phyloP scores from a whole-genome alignment of 2,113 vertebrate species.

The Notiomystis cincta region DNA sequence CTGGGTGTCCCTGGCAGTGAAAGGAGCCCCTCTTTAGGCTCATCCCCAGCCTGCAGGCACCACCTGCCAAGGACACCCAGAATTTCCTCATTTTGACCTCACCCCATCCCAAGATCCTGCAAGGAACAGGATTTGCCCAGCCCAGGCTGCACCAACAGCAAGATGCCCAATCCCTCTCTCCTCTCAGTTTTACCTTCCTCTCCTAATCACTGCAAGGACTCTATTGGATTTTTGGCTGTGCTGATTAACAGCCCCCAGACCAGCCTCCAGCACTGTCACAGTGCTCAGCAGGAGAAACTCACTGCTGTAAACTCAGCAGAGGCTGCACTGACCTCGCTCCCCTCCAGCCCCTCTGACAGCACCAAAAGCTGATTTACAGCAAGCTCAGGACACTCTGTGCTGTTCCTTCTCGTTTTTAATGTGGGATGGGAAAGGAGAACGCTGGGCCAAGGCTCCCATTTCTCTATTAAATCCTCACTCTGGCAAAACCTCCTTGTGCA shows the following conservation, averaged over 20 bases:
- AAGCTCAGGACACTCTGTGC: not conserved
- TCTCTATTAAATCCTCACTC: not conserved
- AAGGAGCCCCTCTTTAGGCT: too few species aligned
- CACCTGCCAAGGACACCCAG: not conserved
- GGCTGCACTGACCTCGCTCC: not conserved
- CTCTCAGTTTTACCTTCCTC: not conserved
- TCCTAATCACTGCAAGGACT: not conserved
- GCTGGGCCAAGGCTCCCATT: constrained; percentile 8
- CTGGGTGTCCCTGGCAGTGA: too few species aligned
- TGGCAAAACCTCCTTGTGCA: not conserved
- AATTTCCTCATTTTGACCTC: not conserved
- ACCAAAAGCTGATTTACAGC: not conserved
- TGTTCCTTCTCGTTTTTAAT: not conserved
- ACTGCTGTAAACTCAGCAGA: not conserved
- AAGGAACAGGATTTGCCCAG: not conserved
- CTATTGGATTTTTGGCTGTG: not conserved
- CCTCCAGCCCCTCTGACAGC: not conserved
- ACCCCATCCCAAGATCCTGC: not conserved
- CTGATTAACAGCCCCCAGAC: not conserved
- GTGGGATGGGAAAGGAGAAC: not conserved
- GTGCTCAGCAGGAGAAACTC: not conserved
- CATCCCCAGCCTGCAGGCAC: too few species aligned
- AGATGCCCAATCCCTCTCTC: not conserved
- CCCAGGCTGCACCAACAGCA: not conserved
- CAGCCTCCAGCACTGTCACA: not conserved